Evolutionary conservation across 2,888 invertebrate species (phyloP).

Genomic region (Calameuta filiformis): DNA sequence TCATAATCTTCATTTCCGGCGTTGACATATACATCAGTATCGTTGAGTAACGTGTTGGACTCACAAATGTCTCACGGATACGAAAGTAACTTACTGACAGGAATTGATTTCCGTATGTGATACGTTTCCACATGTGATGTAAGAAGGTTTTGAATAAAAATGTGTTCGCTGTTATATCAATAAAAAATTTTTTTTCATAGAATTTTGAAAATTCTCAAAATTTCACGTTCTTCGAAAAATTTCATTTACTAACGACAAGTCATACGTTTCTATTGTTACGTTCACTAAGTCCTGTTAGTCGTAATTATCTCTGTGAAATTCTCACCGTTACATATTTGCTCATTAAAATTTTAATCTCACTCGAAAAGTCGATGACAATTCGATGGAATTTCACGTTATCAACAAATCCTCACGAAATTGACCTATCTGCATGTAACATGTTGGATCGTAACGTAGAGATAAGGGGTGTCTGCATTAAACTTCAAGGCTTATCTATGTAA

Average conservation of each 20-base stretch:
- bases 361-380: background rate
- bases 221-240: too few relatives aligned
- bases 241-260: background rate
- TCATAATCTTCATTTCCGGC: background rate
- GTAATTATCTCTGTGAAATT: background rate
- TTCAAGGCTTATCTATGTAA: background rate
- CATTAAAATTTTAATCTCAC: background rate
- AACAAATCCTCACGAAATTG: background rate
- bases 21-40: background rate
- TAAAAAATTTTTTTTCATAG: background rate
- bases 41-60: background rate
- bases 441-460: background rate
- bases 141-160: background rate
- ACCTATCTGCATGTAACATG: background rate
- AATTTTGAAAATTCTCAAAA: background rate
- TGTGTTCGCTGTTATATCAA: background rate
- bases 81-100: background rate
- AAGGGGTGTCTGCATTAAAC: background rate
- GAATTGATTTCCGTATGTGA: background rate
- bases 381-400: background rate
- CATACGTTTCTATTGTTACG: background rate
- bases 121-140: accelerated
- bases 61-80: background rate
- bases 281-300: background rate
- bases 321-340: background rate